Conservation (phyloP, 1,140 invertebrate species). For the Vanessa atalanta region DNA sequence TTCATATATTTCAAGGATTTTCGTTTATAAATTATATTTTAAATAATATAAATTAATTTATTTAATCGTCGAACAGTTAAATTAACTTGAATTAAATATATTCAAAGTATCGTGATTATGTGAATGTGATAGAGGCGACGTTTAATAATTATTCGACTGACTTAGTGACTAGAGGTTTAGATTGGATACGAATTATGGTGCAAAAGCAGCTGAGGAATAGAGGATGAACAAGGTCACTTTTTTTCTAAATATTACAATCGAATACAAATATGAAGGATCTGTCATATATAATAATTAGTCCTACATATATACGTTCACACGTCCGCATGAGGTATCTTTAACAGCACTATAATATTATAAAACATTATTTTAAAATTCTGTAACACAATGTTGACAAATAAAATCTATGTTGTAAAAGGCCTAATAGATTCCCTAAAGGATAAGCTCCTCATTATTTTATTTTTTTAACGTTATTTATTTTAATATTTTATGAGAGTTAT, state of each 20-base stretch:
- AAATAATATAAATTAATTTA: background rate
- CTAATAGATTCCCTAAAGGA: slow-evolving; percentile 70
- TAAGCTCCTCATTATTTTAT: slow-evolving; percentile 68
- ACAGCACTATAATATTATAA: slow-evolving; percentile 62
- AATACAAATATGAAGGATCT: slow-evolving; percentile 28
- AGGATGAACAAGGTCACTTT: slow-evolving; percentile 77
- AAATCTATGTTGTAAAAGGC: slow-evolving; percentile 53
- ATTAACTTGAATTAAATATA: background rate
- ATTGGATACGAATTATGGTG: slow-evolving; percentile 50
- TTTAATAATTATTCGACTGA: background rate
- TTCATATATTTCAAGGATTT: background rate
- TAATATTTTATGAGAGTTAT: slow-evolving; percentile 24
- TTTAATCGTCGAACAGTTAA: background rate
- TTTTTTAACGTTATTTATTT: slow-evolving; percentile 49
- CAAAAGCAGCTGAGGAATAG: slow-evolving; percentile 72
- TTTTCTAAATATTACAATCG: slow-evolving; percentile 70
- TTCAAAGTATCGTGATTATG: background rate
- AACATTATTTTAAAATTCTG: slow-evolving; percentile 57
- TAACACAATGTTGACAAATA: slow-evolving; percentile 49
- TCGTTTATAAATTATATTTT: background rate
- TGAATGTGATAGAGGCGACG: background rate
- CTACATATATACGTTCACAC: slow-evolving; percentile 51
- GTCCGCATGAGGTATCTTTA: slow-evolving; percentile 63
- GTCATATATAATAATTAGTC: slow-evolving; percentile 29
- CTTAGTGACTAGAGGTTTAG: slow-evolving; percentile 17